Conservation (phyloP, 2,888 invertebrate species). For the Strigamia transsilvanica region DNA sequence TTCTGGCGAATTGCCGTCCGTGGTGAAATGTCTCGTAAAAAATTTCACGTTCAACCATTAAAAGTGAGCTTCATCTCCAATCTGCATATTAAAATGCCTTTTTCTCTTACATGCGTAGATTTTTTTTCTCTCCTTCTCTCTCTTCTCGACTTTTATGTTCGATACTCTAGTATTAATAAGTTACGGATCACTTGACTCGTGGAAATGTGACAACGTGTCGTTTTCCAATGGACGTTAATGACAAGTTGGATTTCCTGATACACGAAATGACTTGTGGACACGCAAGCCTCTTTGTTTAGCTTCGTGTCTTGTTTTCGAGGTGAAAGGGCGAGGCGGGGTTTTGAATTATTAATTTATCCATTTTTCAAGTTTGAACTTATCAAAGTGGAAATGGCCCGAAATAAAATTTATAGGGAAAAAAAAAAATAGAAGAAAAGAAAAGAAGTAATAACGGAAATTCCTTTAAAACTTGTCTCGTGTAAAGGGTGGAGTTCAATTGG, state of each 20-base stretch:
- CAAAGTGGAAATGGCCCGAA: conserved; percentile 19
- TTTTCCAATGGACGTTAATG: conserved; percentile 20
- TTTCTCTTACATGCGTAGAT: conserved; percentile 3
- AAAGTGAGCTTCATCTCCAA: conserved; percentile 21
- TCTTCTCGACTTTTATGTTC: conserved; percentile 3
- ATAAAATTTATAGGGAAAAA: not conserved
- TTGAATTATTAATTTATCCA: conserved; percentile 20
- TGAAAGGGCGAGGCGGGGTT: conserved; percentile 30
- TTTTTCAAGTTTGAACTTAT: conserved; percentile 9
- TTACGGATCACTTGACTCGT: conserved; percentile 21
- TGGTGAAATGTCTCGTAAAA: conserved; percentile 26
- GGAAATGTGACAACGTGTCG: conserved; percentile 23
- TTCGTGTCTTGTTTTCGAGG: conserved; percentile 15
- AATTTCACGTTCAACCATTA: conserved; percentile 26
- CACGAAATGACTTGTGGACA: conserved; percentile 5
- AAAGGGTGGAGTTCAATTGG: conserved; percentile 26
- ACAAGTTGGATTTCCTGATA: conserved; percentile 10
- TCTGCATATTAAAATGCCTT: conserved; percentile 20
- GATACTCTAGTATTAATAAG: conserved; percentile 5
- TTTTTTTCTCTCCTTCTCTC: not conserved
- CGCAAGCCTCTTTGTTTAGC: conserved; percentile 8
- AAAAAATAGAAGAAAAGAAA: not conserved
- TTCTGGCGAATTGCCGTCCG: conserved; percentile 24
- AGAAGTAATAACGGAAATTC: not conserved
- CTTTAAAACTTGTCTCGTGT: not conserved